phyloP scores from a whole-genome alignment of 1,140 invertebrate species.

The Lysiphlebus fabarum region DNA sequence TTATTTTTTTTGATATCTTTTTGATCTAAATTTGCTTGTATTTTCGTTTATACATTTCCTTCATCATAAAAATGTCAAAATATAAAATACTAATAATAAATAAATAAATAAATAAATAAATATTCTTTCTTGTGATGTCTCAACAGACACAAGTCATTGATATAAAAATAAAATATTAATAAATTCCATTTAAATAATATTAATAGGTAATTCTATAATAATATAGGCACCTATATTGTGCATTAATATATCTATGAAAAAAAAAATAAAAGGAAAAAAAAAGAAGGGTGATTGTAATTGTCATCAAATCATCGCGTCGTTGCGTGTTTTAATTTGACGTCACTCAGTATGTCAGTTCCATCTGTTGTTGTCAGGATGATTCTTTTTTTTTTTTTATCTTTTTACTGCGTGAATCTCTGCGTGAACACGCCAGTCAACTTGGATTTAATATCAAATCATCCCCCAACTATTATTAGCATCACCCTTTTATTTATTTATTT shows the following conservation, averaged over 20 bases:
- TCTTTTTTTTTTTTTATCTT: constrained; percentile 33
- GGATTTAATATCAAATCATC: constrained; percentile 43
- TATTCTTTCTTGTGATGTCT: too few species aligned
- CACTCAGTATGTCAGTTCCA: constrained; percentile 52
- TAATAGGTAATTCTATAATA: too few species aligned
- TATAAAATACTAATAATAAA: too few species aligned
- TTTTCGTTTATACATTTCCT: too few species aligned
- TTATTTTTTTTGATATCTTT: neutral
- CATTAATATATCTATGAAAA: constrained; percentile 8
- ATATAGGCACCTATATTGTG: too few species aligned
- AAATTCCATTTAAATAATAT: too few species aligned
- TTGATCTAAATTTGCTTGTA: neutral
- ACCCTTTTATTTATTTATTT: neutral
- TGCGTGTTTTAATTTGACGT: constrained; percentile 54
- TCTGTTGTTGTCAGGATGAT: constrained; percentile 48
- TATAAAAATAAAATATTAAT: too few species aligned
- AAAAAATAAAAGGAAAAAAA: constrained; percentile 12
- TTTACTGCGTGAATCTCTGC: constrained; percentile 35
- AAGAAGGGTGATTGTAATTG: constrained; percentile 27
- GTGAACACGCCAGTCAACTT: constrained; percentile 45
- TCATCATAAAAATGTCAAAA: too few species aligned
- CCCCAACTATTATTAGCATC: neutral
- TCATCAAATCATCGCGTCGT: constrained; percentile 48
- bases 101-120: too few species aligned
- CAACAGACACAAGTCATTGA: too few species aligned